Evolutionary conservation across 2,888 invertebrate species (phyloP).

Genomic region (Mystacides longicornis): DNA sequence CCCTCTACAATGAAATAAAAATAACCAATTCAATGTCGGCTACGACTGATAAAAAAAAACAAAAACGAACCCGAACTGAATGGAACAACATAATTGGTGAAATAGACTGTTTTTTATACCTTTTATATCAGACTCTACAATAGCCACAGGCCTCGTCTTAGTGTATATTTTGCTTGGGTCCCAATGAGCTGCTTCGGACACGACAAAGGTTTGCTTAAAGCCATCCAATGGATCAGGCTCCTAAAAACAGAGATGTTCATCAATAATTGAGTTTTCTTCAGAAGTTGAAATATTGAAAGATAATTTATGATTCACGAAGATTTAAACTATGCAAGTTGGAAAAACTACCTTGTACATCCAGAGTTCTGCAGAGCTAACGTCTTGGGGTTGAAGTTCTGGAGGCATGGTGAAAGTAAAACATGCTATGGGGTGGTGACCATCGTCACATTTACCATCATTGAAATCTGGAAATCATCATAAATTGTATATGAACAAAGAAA

Average conservation of each 20-base stretch:
- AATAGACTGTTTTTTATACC: too few species aligned
- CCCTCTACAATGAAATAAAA: slow-evolving; percentile 65
- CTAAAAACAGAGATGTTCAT: too few species aligned
- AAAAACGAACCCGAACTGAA: too few species aligned
- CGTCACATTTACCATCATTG: slow-evolving; percentile 12
- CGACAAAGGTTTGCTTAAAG: slow-evolving; percentile 67
- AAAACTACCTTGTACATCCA: slow-evolving; percentile 65
- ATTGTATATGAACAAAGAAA: background rate
- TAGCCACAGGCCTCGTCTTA: slow-evolving; percentile 72
- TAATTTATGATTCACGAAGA: too few species aligned
- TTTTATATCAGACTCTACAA: slow-evolving; percentile 64
- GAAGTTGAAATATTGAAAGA: too few species aligned
- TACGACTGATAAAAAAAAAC: too few species aligned
- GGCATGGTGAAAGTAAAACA: slow-evolving; percentile 74
- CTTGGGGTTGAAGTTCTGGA: slow-evolving; percentile 64
- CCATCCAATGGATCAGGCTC: slow-evolving; percentile 55
- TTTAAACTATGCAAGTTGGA: too few species aligned
- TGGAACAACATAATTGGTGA: too few species aligned
- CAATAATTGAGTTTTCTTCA: too few species aligned
- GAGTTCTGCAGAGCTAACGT: slow-evolving; percentile 69
- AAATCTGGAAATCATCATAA: background rate
- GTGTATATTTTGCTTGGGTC: slow-evolving; percentile 61
- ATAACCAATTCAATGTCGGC: too few species aligned
- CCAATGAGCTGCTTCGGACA: slow-evolving; percentile 74
- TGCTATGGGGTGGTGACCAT: slow-evolving; percentile 43